Conservation (phyloP, 2,797 vertebrate species). For the Paramormyrops hopkinsi region DNA sequence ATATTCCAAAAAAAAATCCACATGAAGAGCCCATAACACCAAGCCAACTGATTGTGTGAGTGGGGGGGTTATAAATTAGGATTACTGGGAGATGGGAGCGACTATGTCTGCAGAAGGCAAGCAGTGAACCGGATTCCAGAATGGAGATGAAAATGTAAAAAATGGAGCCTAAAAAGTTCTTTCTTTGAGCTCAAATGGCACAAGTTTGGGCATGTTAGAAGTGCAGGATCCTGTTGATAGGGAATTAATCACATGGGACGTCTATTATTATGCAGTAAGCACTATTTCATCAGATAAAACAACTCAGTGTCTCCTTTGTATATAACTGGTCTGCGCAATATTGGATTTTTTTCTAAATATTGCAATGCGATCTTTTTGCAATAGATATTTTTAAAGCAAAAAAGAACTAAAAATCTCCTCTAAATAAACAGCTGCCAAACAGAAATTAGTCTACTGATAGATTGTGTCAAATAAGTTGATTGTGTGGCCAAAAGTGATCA, state of each 20-base stretch:
- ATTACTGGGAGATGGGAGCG: neutral
- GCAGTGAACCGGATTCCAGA: neutral
- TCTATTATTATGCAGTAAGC: neutral
- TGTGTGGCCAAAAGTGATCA: neutral
- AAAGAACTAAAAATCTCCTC: neutral
- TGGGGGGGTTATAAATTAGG: neutral
- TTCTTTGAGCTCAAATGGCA: neutral
- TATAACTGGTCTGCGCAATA: neutral
- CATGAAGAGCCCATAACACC: neutral
- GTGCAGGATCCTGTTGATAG: neutral
- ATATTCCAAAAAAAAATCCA: neutral
- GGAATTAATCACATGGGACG: neutral
- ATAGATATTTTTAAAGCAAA: neutral
- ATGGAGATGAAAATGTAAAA: neutral
- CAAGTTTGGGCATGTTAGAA: neutral
- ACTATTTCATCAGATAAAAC: neutral
- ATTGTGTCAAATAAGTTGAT: neutral
- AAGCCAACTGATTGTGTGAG: neutral
- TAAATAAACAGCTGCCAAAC: neutral
- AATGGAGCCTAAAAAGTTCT: neutral
- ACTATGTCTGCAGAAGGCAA: neutral
- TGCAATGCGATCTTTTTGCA: neutral
- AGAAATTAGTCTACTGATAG: neutral
- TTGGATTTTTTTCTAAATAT: neutral
- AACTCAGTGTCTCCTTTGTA: neutral